Evolutionary conservation across 2,888 invertebrate species (phyloP).

Genomic region (Neria commutata): DNA sequence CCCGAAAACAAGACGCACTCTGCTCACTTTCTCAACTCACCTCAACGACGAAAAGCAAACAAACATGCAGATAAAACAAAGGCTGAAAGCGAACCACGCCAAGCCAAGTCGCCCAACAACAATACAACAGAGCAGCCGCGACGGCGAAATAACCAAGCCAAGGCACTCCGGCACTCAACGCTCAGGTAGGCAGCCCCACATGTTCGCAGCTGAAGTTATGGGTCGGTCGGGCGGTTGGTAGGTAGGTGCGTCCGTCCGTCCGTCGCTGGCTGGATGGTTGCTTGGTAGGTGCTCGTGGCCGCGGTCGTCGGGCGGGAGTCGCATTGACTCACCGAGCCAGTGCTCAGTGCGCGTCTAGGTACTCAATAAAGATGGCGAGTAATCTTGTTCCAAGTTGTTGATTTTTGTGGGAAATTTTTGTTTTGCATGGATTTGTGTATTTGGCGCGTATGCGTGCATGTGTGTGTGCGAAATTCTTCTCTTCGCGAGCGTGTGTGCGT

Average conservation of each 20-base stretch:
- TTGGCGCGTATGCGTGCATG: background rate
- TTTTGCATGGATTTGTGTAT: background rate
- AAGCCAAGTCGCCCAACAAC: background rate
- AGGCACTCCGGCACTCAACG: background rate
- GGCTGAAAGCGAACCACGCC: background rate
- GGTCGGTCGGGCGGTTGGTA: background rate
- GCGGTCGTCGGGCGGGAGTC: too few species aligned
- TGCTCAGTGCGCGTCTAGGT: too few species aligned
- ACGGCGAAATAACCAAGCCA: background rate
- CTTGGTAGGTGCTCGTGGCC: too few species aligned
- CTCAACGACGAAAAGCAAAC: slow-evolving; percentile 11
- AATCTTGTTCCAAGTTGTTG: slow-evolving; percentile 6
- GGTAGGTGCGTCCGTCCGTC: background rate
- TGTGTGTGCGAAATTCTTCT: background rate
- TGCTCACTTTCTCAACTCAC: background rate
- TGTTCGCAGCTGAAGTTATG: too few species aligned
- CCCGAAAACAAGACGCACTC: background rate
- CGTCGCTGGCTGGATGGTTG: too few species aligned
- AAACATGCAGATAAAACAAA: slow-evolving; percentile 4
- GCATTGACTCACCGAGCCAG: too few species aligned
- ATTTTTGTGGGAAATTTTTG: slow-evolving; percentile 9
- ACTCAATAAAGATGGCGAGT: slow-evolving; percentile 28
- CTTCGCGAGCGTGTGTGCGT: background rate
- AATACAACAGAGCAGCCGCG: background rate
- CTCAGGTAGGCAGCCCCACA: background rate